Percentiles rank a stretch among this genome's conserved stretches.
phyloP scores from a whole-genome alignment of 2,797 vertebrate genomes.

The Graptemys geographica region DNA sequence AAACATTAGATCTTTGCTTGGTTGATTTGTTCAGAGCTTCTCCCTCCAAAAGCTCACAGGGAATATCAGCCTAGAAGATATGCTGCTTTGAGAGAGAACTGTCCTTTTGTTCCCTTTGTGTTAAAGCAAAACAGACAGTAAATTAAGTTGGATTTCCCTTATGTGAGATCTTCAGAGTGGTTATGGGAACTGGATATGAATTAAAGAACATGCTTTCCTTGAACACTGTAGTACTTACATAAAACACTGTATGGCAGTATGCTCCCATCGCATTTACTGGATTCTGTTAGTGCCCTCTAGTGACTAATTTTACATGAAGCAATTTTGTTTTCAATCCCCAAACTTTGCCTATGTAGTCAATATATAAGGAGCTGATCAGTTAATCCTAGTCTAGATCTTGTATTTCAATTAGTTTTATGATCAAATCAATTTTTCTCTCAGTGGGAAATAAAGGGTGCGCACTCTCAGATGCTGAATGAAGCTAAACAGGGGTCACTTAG shows the following conservation, averaged over 20 bases:
- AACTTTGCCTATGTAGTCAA: background rate
- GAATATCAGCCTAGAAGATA: accelerated
- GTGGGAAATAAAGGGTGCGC: background rate
- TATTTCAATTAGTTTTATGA: background rate
- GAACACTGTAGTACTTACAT: no score
- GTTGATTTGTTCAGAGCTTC: background rate
- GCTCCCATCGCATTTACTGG: background rate
- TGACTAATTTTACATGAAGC: background rate
- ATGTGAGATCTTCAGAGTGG: background rate
- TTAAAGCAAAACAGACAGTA: background rate
- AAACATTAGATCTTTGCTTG: background rate
- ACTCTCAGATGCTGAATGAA: background rate
- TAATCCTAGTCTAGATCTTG: background rate
- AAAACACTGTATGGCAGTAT: background rate
- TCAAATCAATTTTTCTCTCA: background rate
- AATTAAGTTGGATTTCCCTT: background rate
- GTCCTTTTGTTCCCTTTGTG: background rate
- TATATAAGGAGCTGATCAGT: background rate
- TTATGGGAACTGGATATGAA: background rate
- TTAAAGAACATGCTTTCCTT: background rate
- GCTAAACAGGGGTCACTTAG: background rate
- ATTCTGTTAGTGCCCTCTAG: slow-evolving; percentile 57
- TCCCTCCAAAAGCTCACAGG: background rate
- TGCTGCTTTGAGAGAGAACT: background rate
- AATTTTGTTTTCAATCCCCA: background rate